Percentiles rank a stretch among this genome's conserved stretches.
These are phyloP conservation scores for Cryptocephalus moraei DNA, from an alignment of 2,888 invertebrate genomes.

Conservation along the genomic window DNA sequence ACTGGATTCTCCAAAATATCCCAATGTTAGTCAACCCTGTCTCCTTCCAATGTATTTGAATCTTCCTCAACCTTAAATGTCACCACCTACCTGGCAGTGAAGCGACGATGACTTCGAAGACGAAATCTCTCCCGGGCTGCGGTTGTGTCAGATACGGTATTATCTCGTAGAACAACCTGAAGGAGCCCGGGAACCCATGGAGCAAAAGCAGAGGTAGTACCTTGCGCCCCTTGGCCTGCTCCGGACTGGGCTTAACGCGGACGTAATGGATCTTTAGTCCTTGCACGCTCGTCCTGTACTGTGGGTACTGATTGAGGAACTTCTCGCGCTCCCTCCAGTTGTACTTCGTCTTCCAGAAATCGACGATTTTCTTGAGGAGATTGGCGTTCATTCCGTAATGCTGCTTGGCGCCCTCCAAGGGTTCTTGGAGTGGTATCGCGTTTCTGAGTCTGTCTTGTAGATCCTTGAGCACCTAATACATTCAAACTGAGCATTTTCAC, in stretches of 20 bases:
- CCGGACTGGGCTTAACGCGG: conserved; percentile 42
- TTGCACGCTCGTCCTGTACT: conserved; percentile 61
- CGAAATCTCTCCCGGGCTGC: conserved; percentile 41
- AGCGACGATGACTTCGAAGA: conserved; percentile 53
- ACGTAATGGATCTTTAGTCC: conserved; percentile 52
- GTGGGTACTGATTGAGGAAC: conserved; percentile 53
- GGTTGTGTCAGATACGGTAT: conserved; percentile 56
- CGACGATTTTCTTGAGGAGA: conserved; percentile 54
- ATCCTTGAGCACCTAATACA: conserved; percentile 51
- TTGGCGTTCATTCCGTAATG: conserved; percentile 73
- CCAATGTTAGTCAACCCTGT: too few species aligned
- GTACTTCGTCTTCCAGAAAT: conserved; percentile 67
- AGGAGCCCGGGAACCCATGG: conserved; percentile 87
- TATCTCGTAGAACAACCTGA: conserved; percentile 72
- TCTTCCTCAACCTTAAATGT: too few species aligned
- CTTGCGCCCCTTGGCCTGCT: conserved; percentile 28
- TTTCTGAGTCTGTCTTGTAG: conserved; percentile 46
- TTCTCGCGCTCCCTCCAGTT: conserved; percentile 59
- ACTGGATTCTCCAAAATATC: too few species aligned
- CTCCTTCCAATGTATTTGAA: too few species aligned
- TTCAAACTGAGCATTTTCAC: background rate
- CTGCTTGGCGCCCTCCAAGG: conserved; percentile 59
- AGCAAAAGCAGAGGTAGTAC: conserved; percentile 59
- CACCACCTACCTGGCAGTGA: conserved; percentile 41
- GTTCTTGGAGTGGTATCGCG: conserved; percentile 33